Evolutionary conservation across 30 jellyfish, hydroid and myxozoan species (phyloP).

Genomic region (Rhopilema esculentum): DNA sequence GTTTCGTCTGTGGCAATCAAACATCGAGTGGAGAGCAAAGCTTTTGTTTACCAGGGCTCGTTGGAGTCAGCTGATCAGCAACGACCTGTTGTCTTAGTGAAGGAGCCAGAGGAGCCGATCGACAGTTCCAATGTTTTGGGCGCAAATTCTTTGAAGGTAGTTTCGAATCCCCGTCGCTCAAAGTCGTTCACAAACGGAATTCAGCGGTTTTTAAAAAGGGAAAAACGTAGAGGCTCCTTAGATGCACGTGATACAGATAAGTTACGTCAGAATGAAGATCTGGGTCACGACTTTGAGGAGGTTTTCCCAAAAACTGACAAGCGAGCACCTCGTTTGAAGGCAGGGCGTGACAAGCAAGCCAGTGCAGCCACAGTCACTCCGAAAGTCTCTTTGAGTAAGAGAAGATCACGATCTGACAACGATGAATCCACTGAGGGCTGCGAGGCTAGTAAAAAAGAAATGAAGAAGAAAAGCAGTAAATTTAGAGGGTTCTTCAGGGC

Average conservation of each 20-base stretch:
- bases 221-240: constrained; percentile 34
- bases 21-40: background rate
- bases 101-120: background rate
- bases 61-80: background rate
- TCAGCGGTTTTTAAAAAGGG: constrained; percentile 47
- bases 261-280: background rate
- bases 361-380: background rate
- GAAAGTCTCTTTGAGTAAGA: constrained; percentile 20
- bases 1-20: background rate
- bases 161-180: constrained; percentile 35
- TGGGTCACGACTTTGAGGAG: background rate
- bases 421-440: background rate
- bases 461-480: constrained; percentile 5
- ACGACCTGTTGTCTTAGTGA: background rate
- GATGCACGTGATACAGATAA: constrained; percentile 21
- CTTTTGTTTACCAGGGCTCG: background rate
- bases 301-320: background rate
- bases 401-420: constrained; percentile 13
- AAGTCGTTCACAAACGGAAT: constrained; percentile 40
- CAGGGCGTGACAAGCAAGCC: background rate
- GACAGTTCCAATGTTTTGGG: background rate
- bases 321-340: background rate
- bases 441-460: background rate
- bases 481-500: constrained; percentile 45
- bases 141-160: background rate